A percentile compares a stretch with the other conserved stretches of the same genome.
Conservation (phyloP, 2,113 vertebrate genomes). For the Abramis brama region DNA sequence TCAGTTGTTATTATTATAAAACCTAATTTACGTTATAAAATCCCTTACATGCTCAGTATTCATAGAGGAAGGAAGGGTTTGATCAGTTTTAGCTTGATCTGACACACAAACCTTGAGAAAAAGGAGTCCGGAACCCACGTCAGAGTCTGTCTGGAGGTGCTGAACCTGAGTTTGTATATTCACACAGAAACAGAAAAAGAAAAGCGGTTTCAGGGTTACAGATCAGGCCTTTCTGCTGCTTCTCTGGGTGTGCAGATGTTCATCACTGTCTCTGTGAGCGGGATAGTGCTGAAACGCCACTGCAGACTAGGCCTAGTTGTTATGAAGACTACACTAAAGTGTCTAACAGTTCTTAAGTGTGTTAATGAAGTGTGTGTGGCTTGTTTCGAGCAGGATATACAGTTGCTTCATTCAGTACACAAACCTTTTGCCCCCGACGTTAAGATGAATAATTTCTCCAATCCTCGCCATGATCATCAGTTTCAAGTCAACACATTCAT, state of each 20-base stretch:
- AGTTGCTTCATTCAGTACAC: constrained; percentile 43
- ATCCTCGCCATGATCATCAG: constrained; percentile 58
- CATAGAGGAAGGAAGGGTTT: neutral
- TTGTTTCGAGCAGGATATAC: constrained; percentile 27
- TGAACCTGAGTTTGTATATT: constrained; percentile 70
- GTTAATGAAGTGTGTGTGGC: neutral
- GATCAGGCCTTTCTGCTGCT: neutral
- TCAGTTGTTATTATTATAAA: neutral
- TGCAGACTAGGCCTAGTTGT: too few relatives aligned
- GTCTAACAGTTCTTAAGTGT: neutral
- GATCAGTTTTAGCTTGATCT: neutral
- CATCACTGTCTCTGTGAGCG: neutral
- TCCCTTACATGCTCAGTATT: too few relatives aligned
- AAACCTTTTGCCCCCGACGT: constrained; percentile 81
- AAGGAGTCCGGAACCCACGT: constrained; percentile 93
- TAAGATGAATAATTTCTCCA: constrained; percentile 81
- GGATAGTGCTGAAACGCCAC: neutral
- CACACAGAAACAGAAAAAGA: neutral
- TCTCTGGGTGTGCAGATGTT: neutral
- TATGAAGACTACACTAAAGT: neutral
- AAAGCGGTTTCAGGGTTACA: too few relatives aligned
- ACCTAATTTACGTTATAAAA: neutral
- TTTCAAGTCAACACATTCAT: neutral
- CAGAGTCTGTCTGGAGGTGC: constrained; percentile 89
- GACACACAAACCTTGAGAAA: constrained; percentile 83